Conservation (phyloP, 1,140 invertebrate genomes). For the Bombus turneri region DNA sequence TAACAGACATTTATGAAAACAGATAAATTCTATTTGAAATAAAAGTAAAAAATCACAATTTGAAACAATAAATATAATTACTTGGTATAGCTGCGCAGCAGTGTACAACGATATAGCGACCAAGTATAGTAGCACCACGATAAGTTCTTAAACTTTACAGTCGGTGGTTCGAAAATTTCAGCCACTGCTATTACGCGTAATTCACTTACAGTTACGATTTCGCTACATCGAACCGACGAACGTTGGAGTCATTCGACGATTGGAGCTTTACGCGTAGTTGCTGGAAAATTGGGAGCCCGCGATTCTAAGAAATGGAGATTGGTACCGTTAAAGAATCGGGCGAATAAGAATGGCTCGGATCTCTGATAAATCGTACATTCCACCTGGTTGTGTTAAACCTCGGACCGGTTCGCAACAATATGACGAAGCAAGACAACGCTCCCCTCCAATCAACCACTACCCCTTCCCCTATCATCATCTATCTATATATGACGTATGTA, state of each 20-base stretch:
- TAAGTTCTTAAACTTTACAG: background rate
- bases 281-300: background rate
- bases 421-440: background rate
- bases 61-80: too few species aligned
- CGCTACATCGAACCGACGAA: background rate
- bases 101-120: background rate
- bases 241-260: background rate
- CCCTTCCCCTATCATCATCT: background rate
- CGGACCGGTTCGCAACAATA: background rate
- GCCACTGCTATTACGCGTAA: background rate
- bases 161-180: background rate
- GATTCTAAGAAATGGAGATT: too few species aligned
- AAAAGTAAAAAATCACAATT: too few species aligned
- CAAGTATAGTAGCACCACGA: too few species aligned
- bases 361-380: background rate
- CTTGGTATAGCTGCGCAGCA: too few species aligned
- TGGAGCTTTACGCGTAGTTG: too few species aligned
- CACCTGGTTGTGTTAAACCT: background rate
- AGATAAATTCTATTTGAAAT: too few species aligned
- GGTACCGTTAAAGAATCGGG: background rate
- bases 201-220: background rate
- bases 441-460: background rate
- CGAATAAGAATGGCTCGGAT: background rate
- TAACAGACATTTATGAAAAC: accelerated
- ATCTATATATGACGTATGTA: background rate